Conservation (phyloP, 2,113 vertebrate genomes). For the Etheostoma cragini region DNA sequence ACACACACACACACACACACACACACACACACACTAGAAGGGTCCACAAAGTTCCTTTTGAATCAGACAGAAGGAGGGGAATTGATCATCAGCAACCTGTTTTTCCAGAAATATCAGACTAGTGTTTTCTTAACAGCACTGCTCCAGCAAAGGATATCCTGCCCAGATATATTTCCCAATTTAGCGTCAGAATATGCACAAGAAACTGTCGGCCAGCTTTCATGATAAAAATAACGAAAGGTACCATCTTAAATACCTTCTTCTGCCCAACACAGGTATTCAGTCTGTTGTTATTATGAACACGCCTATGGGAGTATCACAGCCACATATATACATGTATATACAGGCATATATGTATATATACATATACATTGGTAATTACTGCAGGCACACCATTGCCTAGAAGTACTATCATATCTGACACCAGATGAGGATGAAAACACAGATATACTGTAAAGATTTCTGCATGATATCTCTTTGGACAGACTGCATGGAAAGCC, state of each 20-base stretch:
- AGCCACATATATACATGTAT: not conserved
- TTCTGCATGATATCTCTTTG: not conserved
- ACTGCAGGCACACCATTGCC: not conserved
- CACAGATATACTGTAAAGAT: not conserved
- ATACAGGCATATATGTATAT: no score
- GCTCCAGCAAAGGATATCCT: not conserved
- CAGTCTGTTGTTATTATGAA: not conserved
- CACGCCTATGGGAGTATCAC: not conserved
- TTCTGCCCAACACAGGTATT: not conserved
- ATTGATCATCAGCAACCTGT: conserved; percentile 79
- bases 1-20: conserved; percentile 2
- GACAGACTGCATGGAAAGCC: not conserved
- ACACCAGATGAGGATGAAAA: not conserved
- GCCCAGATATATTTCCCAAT: not conserved
- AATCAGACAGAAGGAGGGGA: conserved; percentile 42
- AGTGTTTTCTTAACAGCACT: conserved; percentile 58
- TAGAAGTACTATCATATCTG: not conserved
- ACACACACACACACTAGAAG: conserved; percentile 27
- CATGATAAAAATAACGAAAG: not conserved
- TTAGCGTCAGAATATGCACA: not conserved
- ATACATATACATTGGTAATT: no score
- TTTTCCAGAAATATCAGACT: conserved; percentile 78
- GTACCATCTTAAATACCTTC: not conserved
- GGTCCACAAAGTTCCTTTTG: conserved; percentile 30
- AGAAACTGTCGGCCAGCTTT: not conserved